phyloP scores from a whole-genome alignment of 2,113 vertebrate genomes.

The Burhinus oedicnemus region DNA sequence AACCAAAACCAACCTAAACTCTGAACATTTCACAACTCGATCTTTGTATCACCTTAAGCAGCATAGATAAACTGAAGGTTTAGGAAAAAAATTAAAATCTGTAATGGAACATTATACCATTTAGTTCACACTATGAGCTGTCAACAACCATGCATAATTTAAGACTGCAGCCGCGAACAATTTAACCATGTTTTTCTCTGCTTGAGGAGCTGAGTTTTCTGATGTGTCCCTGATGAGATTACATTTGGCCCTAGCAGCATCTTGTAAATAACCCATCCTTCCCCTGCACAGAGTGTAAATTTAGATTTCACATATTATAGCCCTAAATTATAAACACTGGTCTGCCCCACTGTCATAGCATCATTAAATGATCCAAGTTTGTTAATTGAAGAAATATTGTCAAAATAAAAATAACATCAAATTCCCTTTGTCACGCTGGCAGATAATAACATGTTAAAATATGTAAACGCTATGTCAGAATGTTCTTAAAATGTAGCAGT shows the following conservation, averaged over 20 bases:
- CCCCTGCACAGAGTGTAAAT: neutral
- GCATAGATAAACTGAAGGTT: neutral
- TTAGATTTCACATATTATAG: neutral
- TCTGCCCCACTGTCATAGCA: neutral
- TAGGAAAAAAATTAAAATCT: neutral
- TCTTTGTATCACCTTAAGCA: neutral
- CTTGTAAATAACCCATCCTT: neutral
- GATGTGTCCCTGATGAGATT: neutral
- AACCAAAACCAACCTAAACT: neutral
- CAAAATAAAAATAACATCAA: neutral
- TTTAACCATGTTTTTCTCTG: neutral
- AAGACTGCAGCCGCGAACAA: neutral
- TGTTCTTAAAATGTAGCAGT: neutral
- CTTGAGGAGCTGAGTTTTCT: neutral
- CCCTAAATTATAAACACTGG: neutral
- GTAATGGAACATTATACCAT: neutral
- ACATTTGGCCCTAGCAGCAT: neutral
- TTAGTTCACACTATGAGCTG: slow-evolving; percentile 30
- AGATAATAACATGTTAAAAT: neutral
- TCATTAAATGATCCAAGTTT: neutral
- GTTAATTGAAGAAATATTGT: neutral
- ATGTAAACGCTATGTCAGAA: neutral
- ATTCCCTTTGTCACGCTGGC: neutral
- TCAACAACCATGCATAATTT: slow-evolving; percentile 48
- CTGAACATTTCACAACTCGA: neutral